Evolutionary conservation across 1,140 invertebrate genomes (phyloP).

Genomic region (Drosophila rhopaloa): DNA sequence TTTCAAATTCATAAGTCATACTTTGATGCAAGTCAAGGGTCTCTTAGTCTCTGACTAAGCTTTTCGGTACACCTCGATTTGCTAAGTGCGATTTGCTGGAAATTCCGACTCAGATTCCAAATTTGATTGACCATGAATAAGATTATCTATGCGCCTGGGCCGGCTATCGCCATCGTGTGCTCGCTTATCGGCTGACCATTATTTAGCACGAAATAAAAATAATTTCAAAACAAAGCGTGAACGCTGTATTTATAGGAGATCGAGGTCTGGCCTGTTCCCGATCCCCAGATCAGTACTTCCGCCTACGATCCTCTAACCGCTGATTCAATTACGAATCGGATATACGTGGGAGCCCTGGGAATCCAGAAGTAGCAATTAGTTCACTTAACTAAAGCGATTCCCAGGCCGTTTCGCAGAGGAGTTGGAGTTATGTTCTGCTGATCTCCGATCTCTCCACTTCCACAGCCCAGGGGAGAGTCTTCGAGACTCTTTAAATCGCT

Average conservation of each 20-base stretch:
- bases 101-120: constrained; percentile 12
- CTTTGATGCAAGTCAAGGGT: too few species aligned
- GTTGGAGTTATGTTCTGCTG: background rate
- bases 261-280: constrained; percentile 6
- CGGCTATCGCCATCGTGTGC: constrained; percentile 13
- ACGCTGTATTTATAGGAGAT: constrained; percentile 17
- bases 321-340: constrained; percentile 33
- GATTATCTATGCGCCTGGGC: constrained; percentile 26
- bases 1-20: too few species aligned
- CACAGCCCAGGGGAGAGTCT: background rate
- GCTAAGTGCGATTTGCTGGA: background rate
- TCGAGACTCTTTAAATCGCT: constrained; percentile 12
- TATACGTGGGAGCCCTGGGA: constrained; percentile 9
- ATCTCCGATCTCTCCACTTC: constrained; percentile 9
- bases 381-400: constrained; percentile 32
- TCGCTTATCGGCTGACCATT: constrained; percentile 37
- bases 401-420: constrained; percentile 17
- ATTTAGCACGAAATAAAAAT: constrained; percentile 46
- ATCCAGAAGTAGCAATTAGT: constrained; percentile 28
- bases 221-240: constrained; percentile 47
- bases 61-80: background rate
- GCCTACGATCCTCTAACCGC: constrained; percentile 14
- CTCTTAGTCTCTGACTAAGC: constrained; percentile 6
- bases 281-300: constrained; percentile 12
- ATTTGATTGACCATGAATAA: constrained; percentile 26